phyloP scores from a whole-genome alignment of 2,888 invertebrate genomes.

The Limenitis camilla region DNA sequence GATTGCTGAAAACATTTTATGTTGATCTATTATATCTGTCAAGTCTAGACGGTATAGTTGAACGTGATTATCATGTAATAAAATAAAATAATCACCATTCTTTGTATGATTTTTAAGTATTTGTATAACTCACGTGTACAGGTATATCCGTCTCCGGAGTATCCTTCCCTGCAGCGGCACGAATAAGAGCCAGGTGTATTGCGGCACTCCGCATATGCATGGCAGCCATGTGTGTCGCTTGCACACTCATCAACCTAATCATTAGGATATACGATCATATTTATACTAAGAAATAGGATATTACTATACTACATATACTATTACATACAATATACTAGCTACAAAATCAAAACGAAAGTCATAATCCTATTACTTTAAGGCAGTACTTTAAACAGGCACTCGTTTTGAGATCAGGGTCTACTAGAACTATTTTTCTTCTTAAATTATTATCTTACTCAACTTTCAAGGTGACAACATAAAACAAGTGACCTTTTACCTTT shows the following conservation, averaged over 20 bases:
- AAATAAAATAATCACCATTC: no score
- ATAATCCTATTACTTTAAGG: no score
- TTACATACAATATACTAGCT: background rate
- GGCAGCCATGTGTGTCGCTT: slow-evolving; percentile 81
- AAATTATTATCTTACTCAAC: no score
- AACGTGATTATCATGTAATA: no score
- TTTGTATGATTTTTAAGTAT: no score
- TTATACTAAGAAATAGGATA: background rate
- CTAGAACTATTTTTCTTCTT: background rate
- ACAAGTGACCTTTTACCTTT: no score
- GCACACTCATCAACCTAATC: slow-evolving; percentile 82
- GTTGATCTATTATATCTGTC: background rate
- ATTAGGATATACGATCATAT: background rate
- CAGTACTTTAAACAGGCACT: no score
- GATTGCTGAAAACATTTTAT: slow-evolving; percentile 72
- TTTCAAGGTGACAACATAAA: slow-evolving; percentile 46
- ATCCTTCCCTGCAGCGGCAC: slow-evolving; percentile 80
- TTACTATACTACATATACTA: background rate
- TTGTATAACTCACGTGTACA: slow-evolving; percentile 82
- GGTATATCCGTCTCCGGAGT: slow-evolving; percentile 83
- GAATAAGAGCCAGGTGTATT: slow-evolving; percentile 89
- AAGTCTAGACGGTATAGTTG: background rate
- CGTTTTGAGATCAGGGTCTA: background rate
- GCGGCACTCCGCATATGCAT: slow-evolving; percentile 83
- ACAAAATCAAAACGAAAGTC: no score